Conservation (phyloP, 2,797 vertebrate genomes). For the Melanotaenia nigrans region DNA sequence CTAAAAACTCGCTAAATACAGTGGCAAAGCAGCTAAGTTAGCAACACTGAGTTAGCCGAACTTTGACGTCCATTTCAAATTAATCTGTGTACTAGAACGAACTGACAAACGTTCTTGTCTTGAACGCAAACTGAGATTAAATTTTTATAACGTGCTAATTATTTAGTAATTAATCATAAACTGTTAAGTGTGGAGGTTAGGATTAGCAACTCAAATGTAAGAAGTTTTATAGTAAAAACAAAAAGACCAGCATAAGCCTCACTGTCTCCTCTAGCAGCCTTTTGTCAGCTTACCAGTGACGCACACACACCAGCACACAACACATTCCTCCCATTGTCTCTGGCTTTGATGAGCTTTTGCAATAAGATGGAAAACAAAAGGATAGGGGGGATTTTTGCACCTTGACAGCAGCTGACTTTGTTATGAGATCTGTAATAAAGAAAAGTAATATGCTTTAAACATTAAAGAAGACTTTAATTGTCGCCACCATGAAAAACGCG, state of each 20-base stretch:
- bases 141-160: too few species aligned
- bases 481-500: constrained; percentile 78
- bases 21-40: too few species aligned
- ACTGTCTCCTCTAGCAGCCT: not conserved
- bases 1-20: too few species aligned
- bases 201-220: not conserved
- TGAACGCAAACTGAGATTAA: too few species aligned
- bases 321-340: constrained; percentile 49
- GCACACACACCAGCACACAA: constrained; percentile 33
- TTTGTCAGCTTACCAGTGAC: not conserved
- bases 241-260: not conserved
- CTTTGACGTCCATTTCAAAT: too few species aligned
- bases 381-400: constrained; percentile 68
- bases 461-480: constrained; percentile 89
- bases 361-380: constrained; percentile 81
- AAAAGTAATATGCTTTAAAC: constrained; percentile 87
- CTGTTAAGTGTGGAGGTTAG: not conserved
- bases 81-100: too few species aligned
- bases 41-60: too few species aligned
- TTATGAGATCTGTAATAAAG: constrained; percentile 83
- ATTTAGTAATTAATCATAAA: not conserved
- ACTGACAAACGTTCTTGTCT: too few species aligned
- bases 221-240: not conserved
- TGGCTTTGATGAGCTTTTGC: constrained; percentile 76
- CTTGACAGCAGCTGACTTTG: constrained; percentile 78